A percentile compares a stretch with the other conserved stretches of the same genome.
phyloP scores from a whole-genome alignment of 2,888 invertebrate genomes.

The Aspidapion aeneum region DNA sequence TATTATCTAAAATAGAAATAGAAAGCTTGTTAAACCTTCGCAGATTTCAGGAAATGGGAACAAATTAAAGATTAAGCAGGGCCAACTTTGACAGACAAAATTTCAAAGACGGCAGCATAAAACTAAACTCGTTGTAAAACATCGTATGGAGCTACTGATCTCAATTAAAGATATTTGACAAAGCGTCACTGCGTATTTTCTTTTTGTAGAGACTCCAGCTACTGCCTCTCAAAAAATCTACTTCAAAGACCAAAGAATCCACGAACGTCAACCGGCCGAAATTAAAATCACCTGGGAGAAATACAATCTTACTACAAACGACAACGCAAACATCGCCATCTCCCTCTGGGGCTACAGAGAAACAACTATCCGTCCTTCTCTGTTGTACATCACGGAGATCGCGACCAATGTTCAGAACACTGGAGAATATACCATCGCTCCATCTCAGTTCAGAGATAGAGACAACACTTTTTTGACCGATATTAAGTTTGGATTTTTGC shows the following conservation, averaged over 20 bases:
- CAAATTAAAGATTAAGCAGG: too few species aligned
- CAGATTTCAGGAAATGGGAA: too few species aligned
- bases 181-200: too few species aligned
- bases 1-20: too few species aligned
- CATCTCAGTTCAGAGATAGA: slow-evolving; percentile 66
- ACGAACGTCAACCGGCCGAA: slow-evolving; percentile 68
- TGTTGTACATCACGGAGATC: slow-evolving; percentile 76
- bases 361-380: slow-evolving; percentile 73
- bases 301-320: slow-evolving; percentile 79
- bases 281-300: slow-evolving; percentile 81
- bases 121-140: too few species aligned
- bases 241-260: slow-evolving; percentile 70
- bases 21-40: too few species aligned
- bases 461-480: slow-evolving; percentile 68
- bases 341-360: slow-evolving; percentile 90
- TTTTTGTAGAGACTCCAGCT: slow-evolving; percentile 76
- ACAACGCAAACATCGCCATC: slow-evolving; percentile 72
- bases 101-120: too few species aligned
- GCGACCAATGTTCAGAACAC: slow-evolving; percentile 51
- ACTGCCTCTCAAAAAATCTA: slow-evolving; percentile 83
- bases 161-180: too few species aligned
- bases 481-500: slow-evolving; percentile 82
- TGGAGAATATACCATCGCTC: slow-evolving; percentile 70
- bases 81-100: too few species aligned
- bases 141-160: too few species aligned